Base-by-base conservation (phyloP, 1,140 invertebrate species). In the Heliconius melpomene region DNA sequence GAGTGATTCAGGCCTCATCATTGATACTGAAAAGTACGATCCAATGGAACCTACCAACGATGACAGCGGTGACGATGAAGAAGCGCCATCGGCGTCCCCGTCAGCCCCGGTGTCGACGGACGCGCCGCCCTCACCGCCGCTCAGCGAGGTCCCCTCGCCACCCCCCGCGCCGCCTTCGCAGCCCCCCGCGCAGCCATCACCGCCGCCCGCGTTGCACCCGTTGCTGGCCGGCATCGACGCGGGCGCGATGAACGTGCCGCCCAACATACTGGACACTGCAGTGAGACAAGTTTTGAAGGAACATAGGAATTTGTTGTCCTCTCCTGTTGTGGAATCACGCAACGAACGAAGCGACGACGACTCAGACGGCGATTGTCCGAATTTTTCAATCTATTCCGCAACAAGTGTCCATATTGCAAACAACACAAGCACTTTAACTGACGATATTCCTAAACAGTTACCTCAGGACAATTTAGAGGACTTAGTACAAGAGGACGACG, bases 371-470 rank as follows among this genome's bases (percentile, higher is more conserved):
- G 97, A 97, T 79, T 98, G 97, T 94, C 97, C 97, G 7, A 98
- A 98, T 88, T 97, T 97, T 88, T 97, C 96, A 7, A 97, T 98
- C 77, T 98, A 98, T 91, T 98, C 97, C 0, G 96, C 96, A 6
- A 96, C 97, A 82, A 97, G 97, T 36, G 97, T 97, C 88, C 96
- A 97, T 77, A 96, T 98, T 50, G 97, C 97, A 1, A 95, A 96
- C 81, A 95, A 96, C 78, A 87, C 87, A 11, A 83, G 75, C 57
- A 83, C 74, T 13, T 52, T 89, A 26, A 77, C 80, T 0, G 85
- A 84, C 9, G 84, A 85, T 18, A 54, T 85, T 23, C 75, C 78
- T 7, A 74, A 78, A 38, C 52, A 80, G 52, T 79, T 78, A 9
- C 80, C 81, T 3, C 78, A 79, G 26, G 87, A 89, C 73, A 84